Evolutionary conservation across 2,888 invertebrate species (phyloP).

Genomic region (Fragum fragum): DNA sequence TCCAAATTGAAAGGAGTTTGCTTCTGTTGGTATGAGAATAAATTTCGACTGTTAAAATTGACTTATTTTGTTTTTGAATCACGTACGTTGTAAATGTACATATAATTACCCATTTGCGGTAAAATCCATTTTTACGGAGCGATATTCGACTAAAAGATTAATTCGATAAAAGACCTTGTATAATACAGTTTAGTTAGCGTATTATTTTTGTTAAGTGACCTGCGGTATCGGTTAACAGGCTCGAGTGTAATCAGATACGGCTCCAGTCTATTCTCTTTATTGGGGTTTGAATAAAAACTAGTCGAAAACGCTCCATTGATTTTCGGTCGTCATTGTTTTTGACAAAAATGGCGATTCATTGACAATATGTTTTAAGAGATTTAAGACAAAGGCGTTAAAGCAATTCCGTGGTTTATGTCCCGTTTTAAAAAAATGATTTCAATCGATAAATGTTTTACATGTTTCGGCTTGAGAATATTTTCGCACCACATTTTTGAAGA

Average conservation of each 20-base stretch:
- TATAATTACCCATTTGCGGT: too few relatives aligned
- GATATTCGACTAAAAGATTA: not conserved
- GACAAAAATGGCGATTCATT: not conserved
- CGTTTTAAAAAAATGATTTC: not conserved
- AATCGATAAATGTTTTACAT: not conserved
- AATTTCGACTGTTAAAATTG: too few relatives aligned
- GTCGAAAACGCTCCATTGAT: not conserved
- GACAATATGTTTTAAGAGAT: not conserved
- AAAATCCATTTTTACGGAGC: not conserved
- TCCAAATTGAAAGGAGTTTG: too few relatives aligned
- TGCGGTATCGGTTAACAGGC: not conserved
- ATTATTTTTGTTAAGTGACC: conserved; percentile 11
- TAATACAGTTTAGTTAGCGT: not conserved
- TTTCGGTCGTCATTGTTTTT: conserved; percentile 2
- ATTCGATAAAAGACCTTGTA: not conserved
- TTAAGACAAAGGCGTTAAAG: conserved; percentile 15
- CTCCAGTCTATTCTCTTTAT: not conserved
- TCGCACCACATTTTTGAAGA: not conserved
- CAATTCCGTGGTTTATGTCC: not conserved
- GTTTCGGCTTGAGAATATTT: not conserved
- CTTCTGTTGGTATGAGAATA: too few relatives aligned
- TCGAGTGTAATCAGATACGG: not conserved
- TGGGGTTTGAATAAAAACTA: not conserved
- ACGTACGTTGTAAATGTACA: too few relatives aligned
- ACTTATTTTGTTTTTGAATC: too few relatives aligned